Percentiles rank a stretch among this genome's conserved stretches.
phyloP scores from a whole-genome alignment of 2,113 vertebrate species.

The Vulpes vulpes region DNA sequence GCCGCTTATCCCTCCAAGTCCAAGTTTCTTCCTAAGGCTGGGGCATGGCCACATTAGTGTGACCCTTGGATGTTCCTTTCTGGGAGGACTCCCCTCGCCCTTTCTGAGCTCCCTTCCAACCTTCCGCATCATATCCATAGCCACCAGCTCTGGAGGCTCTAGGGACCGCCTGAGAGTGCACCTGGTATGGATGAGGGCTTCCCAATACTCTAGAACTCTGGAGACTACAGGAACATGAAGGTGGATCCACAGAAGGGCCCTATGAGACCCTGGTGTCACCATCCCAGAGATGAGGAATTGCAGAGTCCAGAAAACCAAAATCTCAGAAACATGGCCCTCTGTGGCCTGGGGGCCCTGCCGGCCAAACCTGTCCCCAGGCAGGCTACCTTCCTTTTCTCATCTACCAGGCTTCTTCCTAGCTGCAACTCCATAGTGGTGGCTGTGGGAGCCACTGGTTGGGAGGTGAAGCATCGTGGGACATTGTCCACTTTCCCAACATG shows the following conservation, averaged over 20 bases:
- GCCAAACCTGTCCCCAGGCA: neutral
- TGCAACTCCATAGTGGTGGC: neutral
- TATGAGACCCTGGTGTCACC: neutral
- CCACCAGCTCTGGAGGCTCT: neutral
- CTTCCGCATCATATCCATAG: neutral
- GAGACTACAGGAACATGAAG: neutral
- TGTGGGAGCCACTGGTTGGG: neutral
- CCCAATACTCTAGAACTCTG: neutral
- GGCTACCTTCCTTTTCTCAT: neutral
- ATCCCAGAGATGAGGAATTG: neutral
- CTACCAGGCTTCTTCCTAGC: neutral
- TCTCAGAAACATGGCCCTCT: neutral
- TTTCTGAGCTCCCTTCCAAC: neutral
- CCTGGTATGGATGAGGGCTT: neutral
- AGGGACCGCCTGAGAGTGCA: neutral
- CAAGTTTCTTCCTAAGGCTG: neutral
- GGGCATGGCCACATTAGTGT: neutral
- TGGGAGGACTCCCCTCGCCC: neutral
- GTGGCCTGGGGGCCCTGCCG: neutral
- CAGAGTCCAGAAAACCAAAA: constrained; percentile 11
- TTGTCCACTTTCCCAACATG: constrained; percentile 83
- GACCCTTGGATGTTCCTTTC: neutral
- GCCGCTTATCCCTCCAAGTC: neutral
- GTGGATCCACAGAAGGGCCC: neutral
- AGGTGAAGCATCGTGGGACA: constrained; percentile 55